phyloP scores from a whole-genome alignment of 2,113 vertebrate species.

The Corythornis vintsioides region DNA sequence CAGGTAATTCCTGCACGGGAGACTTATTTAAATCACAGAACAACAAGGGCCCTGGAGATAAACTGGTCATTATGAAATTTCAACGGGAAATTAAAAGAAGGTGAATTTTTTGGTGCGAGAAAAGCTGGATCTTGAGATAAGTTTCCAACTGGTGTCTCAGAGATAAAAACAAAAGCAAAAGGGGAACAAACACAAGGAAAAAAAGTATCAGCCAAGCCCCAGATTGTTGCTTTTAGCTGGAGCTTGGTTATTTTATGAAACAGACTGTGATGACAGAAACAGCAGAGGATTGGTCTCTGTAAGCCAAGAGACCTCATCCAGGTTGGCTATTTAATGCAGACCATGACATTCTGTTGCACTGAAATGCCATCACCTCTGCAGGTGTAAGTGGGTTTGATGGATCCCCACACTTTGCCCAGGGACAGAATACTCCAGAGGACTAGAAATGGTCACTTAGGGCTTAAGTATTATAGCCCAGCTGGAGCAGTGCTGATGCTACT shows the following conservation, averaged over 20 bases:
- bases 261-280: background rate
- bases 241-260: background rate
- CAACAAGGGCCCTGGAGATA: background rate
- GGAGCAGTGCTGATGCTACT: background rate
- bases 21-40: background rate
- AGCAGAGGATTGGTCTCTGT: background rate
- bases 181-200: rapidly evolving
- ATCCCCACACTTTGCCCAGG: background rate
- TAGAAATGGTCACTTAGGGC: background rate
- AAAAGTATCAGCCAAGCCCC: background rate
- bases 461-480: background rate
- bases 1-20: background rate
- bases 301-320: background rate
- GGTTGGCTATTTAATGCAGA: background rate
- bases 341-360: background rate
- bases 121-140: background rate
- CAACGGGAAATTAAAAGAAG: background rate
- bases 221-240: background rate
- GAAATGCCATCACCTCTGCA: background rate
- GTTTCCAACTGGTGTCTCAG: background rate
- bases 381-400: background rate
- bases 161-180: background rate
- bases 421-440: background rate
- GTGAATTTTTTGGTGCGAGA: background rate
- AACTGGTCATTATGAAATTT: background rate